Conservation (phyloP, 1,140 invertebrate genomes). For the Drosophila neocordata region DNA sequence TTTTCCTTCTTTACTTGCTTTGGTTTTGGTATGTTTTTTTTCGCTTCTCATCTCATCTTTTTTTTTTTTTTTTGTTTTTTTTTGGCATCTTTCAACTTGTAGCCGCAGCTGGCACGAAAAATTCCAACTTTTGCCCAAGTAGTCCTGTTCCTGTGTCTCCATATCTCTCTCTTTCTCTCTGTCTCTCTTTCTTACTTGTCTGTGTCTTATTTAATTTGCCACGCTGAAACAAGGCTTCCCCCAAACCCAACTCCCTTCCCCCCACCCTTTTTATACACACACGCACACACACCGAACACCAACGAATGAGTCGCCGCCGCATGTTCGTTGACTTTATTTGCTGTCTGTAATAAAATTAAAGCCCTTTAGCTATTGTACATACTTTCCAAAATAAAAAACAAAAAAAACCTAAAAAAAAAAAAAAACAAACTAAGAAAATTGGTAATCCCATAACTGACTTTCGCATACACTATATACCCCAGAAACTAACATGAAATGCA, state of each 20-base stretch:
- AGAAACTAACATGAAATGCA: too few species aligned
- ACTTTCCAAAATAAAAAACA: constrained; percentile 37
- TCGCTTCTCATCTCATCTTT: not conserved
- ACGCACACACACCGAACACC: not conserved
- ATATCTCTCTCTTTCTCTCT: not conserved
- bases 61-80: constrained; percentile 28
- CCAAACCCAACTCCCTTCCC: not conserved
- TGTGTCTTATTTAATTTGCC: constrained; percentile 76
- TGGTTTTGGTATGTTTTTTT: not conserved
- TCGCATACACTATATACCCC: too few species aligned
- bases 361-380: constrained; percentile 77
- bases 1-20: constrained; percentile 10
- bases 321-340: constrained; percentile 80
- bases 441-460: too few species aligned
- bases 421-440: constrained; percentile 10
- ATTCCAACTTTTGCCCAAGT: constrained; percentile 62
- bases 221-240: constrained; percentile 23
- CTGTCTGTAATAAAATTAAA: constrained; percentile 81
- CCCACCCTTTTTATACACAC: too few species aligned
- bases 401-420: constrained; percentile 25
- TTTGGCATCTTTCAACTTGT: constrained; percentile 60
- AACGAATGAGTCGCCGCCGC: constrained; percentile 39
- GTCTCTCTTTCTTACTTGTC: constrained; percentile 20
- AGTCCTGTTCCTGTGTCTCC: not conserved
- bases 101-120: constrained; percentile 74